Conservation (phyloP, 2,113 vertebrate species). For the Onychorhynchus coronatus region DNA sequence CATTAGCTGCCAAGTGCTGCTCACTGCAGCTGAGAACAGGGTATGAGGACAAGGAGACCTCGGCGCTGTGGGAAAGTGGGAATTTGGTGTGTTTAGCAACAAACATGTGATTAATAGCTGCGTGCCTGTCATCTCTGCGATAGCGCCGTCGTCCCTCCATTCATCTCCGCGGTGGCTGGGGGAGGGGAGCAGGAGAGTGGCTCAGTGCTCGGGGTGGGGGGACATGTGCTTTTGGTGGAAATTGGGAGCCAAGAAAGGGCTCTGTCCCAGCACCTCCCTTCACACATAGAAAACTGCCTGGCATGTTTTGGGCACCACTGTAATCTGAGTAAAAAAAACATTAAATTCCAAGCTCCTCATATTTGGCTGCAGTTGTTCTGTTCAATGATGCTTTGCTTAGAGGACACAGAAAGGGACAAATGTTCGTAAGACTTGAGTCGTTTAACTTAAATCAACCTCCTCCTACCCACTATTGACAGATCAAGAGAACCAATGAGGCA, state of each 20-base stretch:
- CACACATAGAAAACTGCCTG: neutral
- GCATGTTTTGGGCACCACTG: neutral
- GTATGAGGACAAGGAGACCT: neutral
- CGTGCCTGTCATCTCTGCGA: neutral
- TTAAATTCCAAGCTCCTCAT: neutral
- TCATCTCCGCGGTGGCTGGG: neutral
- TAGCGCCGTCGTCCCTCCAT: neutral
- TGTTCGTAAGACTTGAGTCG: neutral
- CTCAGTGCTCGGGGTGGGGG: fast-evolving
- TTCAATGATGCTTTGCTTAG: conserved; percentile 20
- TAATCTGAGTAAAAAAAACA: neutral
- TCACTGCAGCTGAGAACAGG: neutral
- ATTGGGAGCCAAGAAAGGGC: neutral
- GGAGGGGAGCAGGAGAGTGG: neutral
- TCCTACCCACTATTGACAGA: conserved; percentile 62
- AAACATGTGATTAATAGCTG: neutral
- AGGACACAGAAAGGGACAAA: conserved; percentile 40
- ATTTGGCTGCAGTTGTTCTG: conserved; percentile 3
- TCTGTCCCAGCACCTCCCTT: neutral
- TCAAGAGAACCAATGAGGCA: conserved; percentile 51
- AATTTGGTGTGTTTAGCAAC: neutral
- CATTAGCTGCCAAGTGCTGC: neutral
- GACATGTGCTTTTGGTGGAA: neutral
- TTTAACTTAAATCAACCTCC: conserved; percentile 68
- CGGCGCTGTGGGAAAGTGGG: neutral